Evolutionary conservation across 2,113 vertebrate species (phyloP), one percentile per base, ranked within the genome.

Genomic region (Noctilio leporinus): DNA sequence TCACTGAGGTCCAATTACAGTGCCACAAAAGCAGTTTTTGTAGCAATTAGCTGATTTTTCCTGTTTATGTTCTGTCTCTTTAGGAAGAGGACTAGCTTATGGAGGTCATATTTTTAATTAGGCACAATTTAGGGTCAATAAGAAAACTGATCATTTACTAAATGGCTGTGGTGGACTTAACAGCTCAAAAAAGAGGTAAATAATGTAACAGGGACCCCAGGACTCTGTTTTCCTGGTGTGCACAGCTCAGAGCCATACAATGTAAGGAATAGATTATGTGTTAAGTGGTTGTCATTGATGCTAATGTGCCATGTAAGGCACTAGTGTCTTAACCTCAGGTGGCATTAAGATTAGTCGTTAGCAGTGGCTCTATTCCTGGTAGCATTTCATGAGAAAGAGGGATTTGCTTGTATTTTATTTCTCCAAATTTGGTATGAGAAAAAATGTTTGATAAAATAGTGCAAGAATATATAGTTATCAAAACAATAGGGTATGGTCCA

Each of bases 41-140:
- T 98, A 98, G 99, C 99, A 99, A 99, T 99, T 99, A 99, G 99
- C 98, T 98, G 98, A 99, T 99, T 99, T 99, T 99, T 99, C 99
- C 99, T 99, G 99, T 99, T 99, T 99, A 99, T 98, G 98, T 99
- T 99, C 98, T 98, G 98, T 99, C 98, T 99, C 98, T 98, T 99
- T 98, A 99, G 98, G 98, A 99, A 98, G 98, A 98, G 97, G 98
- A 98, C 99, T 98, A 98, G 98, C 98, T 98, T 96, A 97, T 97
- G 95, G 98, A 98, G 99, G 99, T 99, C 99, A 99, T 97, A 97
- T 97, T 99, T 99, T 99, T 99, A 99, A 99, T 99, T 99, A 99
- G 99, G 97, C 93, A 94, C 98, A 97, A 99, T 99, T 99, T 99
- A 99, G 97, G 99, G 98, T 98, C 98, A 98, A 99, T 99, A 99